Base-by-base conservation (phyloP, 2,113 vertebrate species). In the Probosciger aterrimus region DNA sequence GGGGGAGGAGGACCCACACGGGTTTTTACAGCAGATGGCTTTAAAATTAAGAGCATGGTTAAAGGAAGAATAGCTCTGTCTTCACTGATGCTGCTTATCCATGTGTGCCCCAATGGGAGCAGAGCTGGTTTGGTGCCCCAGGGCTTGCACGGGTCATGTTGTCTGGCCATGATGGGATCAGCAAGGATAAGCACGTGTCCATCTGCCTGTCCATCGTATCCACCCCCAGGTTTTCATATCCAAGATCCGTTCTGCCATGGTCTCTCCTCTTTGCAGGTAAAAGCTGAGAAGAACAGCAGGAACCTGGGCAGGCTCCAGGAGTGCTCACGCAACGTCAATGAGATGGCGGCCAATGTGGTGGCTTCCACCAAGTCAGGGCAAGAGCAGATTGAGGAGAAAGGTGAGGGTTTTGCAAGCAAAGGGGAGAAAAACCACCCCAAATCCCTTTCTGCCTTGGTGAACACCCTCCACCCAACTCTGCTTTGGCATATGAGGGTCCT, bases 311-410 rank as follows among this genome's bases (percentile, higher is more conserved):
- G 91, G 68, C 98, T 99, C 30, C 99, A 99, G 97, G 99, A 99
- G 88, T 99, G 99, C 24, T 99, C 99, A 0, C 99, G 99, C 46
- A 92, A 94, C 0, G 99, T 99, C 88, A 99, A 99, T 1, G 98
- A 99, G 95, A 99, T 98, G 99, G 99, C 99, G 0, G 99, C 99
- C 53, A 99, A 98, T 0, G 99, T 99, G 43, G 98, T 99, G 95
- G 99, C 98, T 37, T 99, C 99, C 24, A 99, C 99, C 41, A 99
- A 98, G 91, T 99, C 98, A 0, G 99, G 99, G 18, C 99, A 98
- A 92, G 99, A 99, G 53, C 98, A 99, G 96, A 98, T 99, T 0
- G 99, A 99, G 90, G 99, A 99, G 9, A 99, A 98, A 98, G 98
- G 99, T 98, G 47, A 91, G 96, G 18, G 2, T 6, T 86, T 59